Evolutionary conservation across 2,113 vertebrate species (phyloP).

Genomic region (Megaceryle maxima): DNA sequence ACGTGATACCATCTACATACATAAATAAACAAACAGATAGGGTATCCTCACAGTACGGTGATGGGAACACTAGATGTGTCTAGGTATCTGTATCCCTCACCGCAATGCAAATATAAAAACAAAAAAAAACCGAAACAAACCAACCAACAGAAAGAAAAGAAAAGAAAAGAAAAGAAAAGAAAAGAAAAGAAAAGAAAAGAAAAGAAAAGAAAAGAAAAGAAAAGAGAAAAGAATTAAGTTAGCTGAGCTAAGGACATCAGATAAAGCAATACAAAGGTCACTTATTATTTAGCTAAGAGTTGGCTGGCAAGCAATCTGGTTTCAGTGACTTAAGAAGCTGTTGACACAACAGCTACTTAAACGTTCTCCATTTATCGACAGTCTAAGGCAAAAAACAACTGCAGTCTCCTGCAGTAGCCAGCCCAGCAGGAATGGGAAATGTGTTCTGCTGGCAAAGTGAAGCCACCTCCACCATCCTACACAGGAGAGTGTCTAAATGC

Average conservation of each 20-base stretch:
- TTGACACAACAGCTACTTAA: neutral
- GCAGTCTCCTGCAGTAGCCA: neutral
- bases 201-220: neutral
- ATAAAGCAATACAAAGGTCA: neutral
- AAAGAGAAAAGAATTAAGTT: neutral
- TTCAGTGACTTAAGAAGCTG: neutral
- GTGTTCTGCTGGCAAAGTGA: neutral
- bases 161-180: neutral
- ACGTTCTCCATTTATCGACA: neutral
- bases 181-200: neutral
- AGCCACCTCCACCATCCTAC: accelerated
- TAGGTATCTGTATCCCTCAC: neutral
- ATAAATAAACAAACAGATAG: neutral
- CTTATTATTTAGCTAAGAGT: neutral
- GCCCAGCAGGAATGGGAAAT: accelerated
- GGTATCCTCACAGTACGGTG: neutral
- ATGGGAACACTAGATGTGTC: accelerated
- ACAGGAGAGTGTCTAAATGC: too few relatives aligned
- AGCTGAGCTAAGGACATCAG: neutral
- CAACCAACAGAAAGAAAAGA: too few relatives aligned
- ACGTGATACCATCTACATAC: neutral
- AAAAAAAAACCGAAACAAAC: too few relatives aligned
- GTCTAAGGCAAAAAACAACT: neutral
- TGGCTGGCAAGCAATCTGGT: neutral
- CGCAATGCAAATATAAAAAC: neutral